These are phyloP conservation scores for Notodonta dromedarius DNA, from an alignment of 2,888 invertebrate species.

Conservation along the genomic window DNA sequence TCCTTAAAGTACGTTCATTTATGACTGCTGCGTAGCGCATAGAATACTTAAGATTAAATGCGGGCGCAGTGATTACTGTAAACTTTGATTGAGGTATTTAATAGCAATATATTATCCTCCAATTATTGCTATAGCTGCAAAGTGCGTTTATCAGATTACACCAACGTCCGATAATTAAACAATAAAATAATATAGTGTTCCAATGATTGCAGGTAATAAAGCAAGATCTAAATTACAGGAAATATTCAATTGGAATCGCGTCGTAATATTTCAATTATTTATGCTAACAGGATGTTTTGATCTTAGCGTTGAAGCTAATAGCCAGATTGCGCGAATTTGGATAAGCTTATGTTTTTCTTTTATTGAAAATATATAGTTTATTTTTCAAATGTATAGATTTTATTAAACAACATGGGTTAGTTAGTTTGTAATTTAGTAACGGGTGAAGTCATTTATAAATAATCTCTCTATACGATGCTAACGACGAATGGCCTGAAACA, in stretches of 20 bases:
- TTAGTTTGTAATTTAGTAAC: no score
- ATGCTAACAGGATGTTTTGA: background rate
- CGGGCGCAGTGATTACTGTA: constrained; percentile 19
- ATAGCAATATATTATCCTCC: constrained; percentile 23
- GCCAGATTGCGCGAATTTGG: no score
- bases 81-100: constrained; percentile 15
- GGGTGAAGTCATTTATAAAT: no score
- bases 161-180: constrained; percentile 2
- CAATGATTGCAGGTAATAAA: constrained; percentile 1
- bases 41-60: constrained; percentile 29
- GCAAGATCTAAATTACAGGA: background rate
- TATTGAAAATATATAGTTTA: no score
- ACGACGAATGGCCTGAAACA: no score
- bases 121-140: constrained; percentile 21
- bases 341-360: no score
- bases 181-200: background rate
- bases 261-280: background rate
- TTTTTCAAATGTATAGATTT: no score
- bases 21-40: constrained; percentile 19
- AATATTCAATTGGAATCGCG: background rate
- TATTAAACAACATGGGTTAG: no score
- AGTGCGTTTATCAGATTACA: constrained; percentile 14
- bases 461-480: no score
- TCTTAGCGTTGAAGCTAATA: background rate
- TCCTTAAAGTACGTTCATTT: constrained; percentile 29